Evolutionary conservation across 1,140 invertebrate genomes (phyloP).

Genomic region (Calephelis virginiensis): DNA sequence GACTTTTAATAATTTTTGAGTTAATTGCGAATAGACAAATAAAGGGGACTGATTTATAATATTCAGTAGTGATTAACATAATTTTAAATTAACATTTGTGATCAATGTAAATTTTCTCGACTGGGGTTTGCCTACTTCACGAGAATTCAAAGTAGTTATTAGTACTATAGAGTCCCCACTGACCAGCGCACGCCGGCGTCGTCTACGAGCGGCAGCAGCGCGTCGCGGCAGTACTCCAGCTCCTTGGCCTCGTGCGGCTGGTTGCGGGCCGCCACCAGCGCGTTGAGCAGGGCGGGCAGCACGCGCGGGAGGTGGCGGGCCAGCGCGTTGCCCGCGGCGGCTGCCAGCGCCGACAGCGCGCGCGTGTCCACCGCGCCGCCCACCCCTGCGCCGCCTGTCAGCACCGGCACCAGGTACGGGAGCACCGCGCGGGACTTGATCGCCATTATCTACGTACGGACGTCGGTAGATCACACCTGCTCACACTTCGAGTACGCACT

Average conservation of each 20-base stretch:
- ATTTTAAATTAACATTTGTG: too few relatives aligned
- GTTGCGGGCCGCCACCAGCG: conserved; percentile 81
- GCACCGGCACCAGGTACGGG: conserved; percentile 96
- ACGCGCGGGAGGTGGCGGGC: conserved; percentile 83
- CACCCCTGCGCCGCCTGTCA: conserved; percentile 91
- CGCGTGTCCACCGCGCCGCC: conserved; percentile 84
- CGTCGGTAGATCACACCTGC: too few relatives aligned
- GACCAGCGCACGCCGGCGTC: conserved; percentile 88
- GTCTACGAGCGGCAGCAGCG: conserved; percentile 93
- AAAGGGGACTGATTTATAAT: too few relatives aligned
- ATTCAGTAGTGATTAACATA: too few relatives aligned
- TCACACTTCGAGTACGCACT: too few relatives aligned
- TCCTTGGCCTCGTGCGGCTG: conserved; percentile 86
- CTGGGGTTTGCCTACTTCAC: too few relatives aligned
- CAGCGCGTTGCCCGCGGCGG: conserved; percentile 84
- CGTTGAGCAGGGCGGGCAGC: conserved; percentile 90
- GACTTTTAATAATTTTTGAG: too few relatives aligned
- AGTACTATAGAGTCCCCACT: neutral
- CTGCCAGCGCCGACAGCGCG: conserved; percentile 93
- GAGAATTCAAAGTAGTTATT: too few relatives aligned
- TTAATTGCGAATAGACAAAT: too few relatives aligned
- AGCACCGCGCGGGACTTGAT: conserved; percentile 97
- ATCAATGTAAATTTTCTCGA: too few relatives aligned
- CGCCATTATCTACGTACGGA: conserved; percentile 86
- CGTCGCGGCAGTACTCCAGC: conserved; percentile 95